Conservation (phyloP, 2,888 invertebrate genomes). For the Chaetoderma sp. region DNA sequence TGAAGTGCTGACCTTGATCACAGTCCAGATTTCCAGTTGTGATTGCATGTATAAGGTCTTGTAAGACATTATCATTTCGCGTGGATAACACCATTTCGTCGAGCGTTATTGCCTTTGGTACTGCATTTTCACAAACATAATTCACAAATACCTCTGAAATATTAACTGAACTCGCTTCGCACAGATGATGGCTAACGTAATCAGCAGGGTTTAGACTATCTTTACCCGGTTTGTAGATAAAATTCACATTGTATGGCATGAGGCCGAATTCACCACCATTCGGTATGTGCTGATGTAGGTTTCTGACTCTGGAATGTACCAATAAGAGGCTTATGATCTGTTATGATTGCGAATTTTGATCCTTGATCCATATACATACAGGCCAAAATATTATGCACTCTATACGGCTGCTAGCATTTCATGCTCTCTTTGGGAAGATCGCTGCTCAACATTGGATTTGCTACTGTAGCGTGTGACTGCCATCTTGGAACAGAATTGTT, state of each 20-base stretch:
- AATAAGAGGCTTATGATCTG: conserved; percentile 45
- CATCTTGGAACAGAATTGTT: background rate
- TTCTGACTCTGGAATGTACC: conserved; percentile 35
- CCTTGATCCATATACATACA: background rate
- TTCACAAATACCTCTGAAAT: conserved; percentile 32
- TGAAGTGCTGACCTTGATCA: background rate
- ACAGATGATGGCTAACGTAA: conserved; percentile 38
- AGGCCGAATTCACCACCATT: conserved; percentile 37
- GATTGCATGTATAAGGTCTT: background rate
- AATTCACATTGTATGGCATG: conserved; percentile 28
- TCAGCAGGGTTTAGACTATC: conserved; percentile 45
- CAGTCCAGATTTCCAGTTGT: background rate
- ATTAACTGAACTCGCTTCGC: conserved; percentile 5
- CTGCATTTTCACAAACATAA: conserved; percentile 24
- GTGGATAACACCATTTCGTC: too few species aligned
- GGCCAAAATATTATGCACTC: background rate
- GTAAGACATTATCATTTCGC: background rate
- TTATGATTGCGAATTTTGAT: background rate
- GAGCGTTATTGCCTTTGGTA: conserved; percentile 37
- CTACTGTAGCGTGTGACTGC: background rate
- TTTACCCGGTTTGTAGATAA: conserved; percentile 37
- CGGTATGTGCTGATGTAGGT: conserved; percentile 31
- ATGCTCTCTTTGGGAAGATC: background rate
- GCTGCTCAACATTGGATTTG: background rate
- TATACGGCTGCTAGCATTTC: background rate